Base-by-base conservation (phyloP, 2,113 vertebrate genomes). In the Heterochromis multidens region DNA sequence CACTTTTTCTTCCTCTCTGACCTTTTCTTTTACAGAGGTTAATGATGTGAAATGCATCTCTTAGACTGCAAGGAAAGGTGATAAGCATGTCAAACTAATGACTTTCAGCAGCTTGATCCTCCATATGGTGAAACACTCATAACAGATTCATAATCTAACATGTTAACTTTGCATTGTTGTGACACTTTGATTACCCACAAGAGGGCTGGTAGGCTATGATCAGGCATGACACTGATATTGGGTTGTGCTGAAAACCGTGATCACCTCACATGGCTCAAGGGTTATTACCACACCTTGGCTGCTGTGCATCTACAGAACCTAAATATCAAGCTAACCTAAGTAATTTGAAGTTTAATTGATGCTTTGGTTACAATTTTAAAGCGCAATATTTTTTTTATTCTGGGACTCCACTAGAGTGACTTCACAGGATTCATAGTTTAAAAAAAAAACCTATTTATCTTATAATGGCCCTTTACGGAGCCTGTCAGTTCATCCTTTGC, bases 41-140 rank as follows among this genome's bases (percentile, higher is more conserved):
- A 89, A 83, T 83, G 67, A 56, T 80, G 85, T 87, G 56, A 84
- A 80, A 85, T 83, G 62, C 23, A 89, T 63, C 74, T 76, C 72
- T 76, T 79, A 29, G 77, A 59, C 74, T 82, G 29, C n/a, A 77
- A 37, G 14, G 57, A 86, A 40, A 31, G 77, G 14, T 46, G 85
- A 84, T 84, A 83, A 77, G 29, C 72, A 58, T 82, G 78, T 89
- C 54, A 62, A 33, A 56, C 13, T 80, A 79, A 83, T 70, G 80
- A 80, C 6, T 83, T 83, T 81, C 43, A 78, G 56, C 65, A 74
- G 82, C 54, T 59, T n/a, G 17, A 56, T 35, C 7, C 65, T 79
- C 25, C 79, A 37, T 79, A 27, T 31, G n/a, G 76, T 29, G 37
- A 19, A 31, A 85, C 19, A 67, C 21, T 23, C 3, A n/a, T 6